Base-by-base conservation (phyloP, 1,140 invertebrate genomes). In the Drosophila baimaii region DNA sequence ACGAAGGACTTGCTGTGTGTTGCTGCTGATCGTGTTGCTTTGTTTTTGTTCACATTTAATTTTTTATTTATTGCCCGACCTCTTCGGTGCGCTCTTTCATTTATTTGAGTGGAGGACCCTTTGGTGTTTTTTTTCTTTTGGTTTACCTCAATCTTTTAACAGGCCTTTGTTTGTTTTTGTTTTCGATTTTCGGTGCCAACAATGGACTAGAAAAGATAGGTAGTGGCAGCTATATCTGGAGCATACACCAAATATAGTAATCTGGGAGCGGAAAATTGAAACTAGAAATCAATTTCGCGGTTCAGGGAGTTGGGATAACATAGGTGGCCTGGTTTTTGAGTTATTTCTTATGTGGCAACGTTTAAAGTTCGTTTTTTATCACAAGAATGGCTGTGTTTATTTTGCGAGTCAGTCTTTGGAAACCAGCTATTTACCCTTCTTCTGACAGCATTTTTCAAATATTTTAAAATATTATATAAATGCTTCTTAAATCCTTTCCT, bases 1-100 rank as follows among this genome's bases (percentile, higher is more conserved):
- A 65, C 62, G 37, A 51, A 77, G 82, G 82, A 77, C 19, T 47
- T 23, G 15, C 37, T n/a, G 25, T n/a, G 25, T 78, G 52, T 59
- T 44, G 64, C 46, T 59, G 54, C 63, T 61, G 79, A 64, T 69
- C 39, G 52, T 61, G 39, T 51, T 61, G 62, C 75, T 73, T 86
- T 86, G 82, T 86, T 82, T 82, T 70, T 83, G 83, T 83, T 65
- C 79, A 88, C 81, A 74, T 72, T 88, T 79, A 73, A 79, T 82
- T 68, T 79, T 46, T 88, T 79, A 82, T 88, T 88, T 86, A 86
- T 86, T 64, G 58, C 62, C 33, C 27, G 13, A 41, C 46, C 61
- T 47, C 54, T 81, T 62, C 29, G 58, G 72, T n/a, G 13, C 39
- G 63, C 29, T 31, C 41, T 71, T 68, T 66, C 65, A 52, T 51